Conservation (phyloP, 2,113 vertebrate genomes). For the Dunckerocampus dactyliophorus region DNA sequence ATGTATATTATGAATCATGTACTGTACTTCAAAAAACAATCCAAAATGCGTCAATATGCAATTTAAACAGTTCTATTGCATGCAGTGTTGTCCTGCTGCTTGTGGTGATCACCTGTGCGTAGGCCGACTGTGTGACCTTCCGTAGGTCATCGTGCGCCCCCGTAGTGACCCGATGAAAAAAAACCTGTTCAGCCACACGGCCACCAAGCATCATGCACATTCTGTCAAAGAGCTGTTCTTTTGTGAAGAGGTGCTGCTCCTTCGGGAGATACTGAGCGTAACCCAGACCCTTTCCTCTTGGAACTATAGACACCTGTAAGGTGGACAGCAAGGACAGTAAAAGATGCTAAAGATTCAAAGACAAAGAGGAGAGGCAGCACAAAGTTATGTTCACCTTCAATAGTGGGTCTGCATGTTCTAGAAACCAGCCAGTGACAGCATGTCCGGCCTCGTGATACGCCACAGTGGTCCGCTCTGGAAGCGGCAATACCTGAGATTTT, state of each 20-base stretch:
- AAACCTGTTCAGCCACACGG: conserved; percentile 91
- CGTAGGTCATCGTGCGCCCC: conserved; percentile 91
- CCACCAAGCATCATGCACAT: conserved; percentile 97
- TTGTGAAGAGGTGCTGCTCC: conserved; percentile 91
- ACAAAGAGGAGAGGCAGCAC: neutral
- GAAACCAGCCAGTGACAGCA: conserved; percentile 90
- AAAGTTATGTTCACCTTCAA: conserved; percentile 76
- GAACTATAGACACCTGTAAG: conserved; percentile 91
- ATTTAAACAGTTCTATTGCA: neutral
- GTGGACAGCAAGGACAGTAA: neutral
- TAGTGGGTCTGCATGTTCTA: conserved; percentile 94
- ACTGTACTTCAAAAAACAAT: too few species aligned
- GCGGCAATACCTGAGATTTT: conserved; percentile 89
- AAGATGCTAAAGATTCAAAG: neutral
- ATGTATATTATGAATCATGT: too few species aligned
- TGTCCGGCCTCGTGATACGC: conserved; percentile 93
- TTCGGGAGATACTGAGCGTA: conserved; percentile 91
- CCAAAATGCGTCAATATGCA: neutral
- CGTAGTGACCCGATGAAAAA: conserved; percentile 87
- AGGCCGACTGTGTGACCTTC: conserved; percentile 94
- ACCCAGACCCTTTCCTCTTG: conserved; percentile 88
- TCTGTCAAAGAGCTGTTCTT: conserved; percentile 90
- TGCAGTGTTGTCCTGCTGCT: neutral
- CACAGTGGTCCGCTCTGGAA: conserved; percentile 89
- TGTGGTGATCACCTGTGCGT: conserved; percentile 81